Evolutionary conservation across 2,113 vertebrate species (phyloP).

Genomic region (Ellobius talpinus): DNA sequence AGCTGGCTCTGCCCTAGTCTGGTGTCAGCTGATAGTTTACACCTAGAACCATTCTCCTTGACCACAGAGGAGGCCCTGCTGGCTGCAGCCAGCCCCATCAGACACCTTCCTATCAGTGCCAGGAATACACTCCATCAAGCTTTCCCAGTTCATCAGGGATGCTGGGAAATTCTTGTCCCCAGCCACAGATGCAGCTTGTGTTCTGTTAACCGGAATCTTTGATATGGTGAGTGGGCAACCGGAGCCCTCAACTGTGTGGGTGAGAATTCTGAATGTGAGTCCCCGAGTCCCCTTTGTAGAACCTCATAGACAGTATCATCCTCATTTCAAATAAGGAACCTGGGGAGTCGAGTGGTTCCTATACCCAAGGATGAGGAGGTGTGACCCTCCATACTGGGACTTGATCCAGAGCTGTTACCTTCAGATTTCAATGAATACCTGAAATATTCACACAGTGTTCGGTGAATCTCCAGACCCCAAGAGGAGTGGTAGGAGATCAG

Average conservation of each 20-base stretch:
- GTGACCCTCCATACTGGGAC: neutral
- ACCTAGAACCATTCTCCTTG: neutral
- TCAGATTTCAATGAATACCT: neutral
- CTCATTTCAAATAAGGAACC: neutral
- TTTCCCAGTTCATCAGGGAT: neutral
- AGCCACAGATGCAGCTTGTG: neutral
- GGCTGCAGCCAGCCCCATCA: neutral
- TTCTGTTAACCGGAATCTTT: neutral
- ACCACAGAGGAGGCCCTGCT: neutral
- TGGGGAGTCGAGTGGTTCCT: neutral
- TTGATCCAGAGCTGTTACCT: neutral
- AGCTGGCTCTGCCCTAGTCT: neutral
- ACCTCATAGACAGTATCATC: neutral
- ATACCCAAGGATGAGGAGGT: neutral
- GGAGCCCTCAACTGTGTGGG: neutral
- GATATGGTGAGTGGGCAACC: neutral
- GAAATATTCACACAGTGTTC: accelerated
- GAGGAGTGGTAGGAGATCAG: neutral
- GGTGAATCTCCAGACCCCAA: neutral
- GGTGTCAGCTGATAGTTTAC: neutral
- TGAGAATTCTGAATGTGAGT: neutral
- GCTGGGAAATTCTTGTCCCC: neutral
- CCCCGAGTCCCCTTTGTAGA: neutral
- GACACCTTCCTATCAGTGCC: neutral
- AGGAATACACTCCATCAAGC: neutral